These are phyloP conservation scores for Oreonectes daqikongensis DNA, from an alignment of 2,797 vertebrate genomes.

Conservation along the genomic window DNA sequence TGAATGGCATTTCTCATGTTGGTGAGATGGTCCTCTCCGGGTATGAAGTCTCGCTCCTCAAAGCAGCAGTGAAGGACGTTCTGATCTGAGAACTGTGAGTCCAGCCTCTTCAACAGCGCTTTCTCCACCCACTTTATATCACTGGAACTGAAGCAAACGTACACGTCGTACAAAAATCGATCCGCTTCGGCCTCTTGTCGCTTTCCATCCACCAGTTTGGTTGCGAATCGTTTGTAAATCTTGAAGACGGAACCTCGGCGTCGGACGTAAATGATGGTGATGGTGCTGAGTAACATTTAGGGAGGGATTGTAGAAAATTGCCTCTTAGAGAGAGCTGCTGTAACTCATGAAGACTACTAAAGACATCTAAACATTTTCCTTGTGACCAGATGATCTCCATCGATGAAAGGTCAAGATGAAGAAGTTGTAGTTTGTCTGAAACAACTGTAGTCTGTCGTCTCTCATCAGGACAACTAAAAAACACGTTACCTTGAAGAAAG, in stretches of 20 bases:
- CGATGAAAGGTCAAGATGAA: constrained; percentile 76
- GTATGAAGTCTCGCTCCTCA: constrained; percentile 90
- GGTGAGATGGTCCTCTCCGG: constrained; percentile 82
- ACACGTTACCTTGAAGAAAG: constrained; percentile 73
- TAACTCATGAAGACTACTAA: constrained; percentile 71
- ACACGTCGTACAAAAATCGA: constrained; percentile 77
- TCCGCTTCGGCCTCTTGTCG: constrained; percentile 32
- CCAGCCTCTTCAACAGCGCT: constrained; percentile 81
- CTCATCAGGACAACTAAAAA: not conserved
- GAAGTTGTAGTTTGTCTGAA: constrained; percentile 64
- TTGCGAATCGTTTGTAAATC: constrained; percentile 74
- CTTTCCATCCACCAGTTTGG: constrained; percentile 63
- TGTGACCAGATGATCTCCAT: constrained; percentile 76
- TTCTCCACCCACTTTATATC: constrained; percentile 88
- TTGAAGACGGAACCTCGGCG: constrained; percentile 78
- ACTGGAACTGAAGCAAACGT: constrained; percentile 83
- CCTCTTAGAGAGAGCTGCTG: constrained; percentile 70
- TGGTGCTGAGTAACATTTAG: constrained; percentile 57
- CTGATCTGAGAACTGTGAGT: constrained; percentile 81
- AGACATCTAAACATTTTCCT: constrained; percentile 75
- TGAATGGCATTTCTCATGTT: constrained; percentile 88
- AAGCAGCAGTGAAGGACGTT: constrained; percentile 86
- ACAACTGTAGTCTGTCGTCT: not conserved
- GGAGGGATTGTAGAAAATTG: constrained; percentile 80
- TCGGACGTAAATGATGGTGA: constrained; percentile 63